A percentile compares a stretch with the other conserved stretches of the same genome.
Conservation (phyloP, 1,140 invertebrate genomes). For the Mizuhopecten yessoensis region DNA sequence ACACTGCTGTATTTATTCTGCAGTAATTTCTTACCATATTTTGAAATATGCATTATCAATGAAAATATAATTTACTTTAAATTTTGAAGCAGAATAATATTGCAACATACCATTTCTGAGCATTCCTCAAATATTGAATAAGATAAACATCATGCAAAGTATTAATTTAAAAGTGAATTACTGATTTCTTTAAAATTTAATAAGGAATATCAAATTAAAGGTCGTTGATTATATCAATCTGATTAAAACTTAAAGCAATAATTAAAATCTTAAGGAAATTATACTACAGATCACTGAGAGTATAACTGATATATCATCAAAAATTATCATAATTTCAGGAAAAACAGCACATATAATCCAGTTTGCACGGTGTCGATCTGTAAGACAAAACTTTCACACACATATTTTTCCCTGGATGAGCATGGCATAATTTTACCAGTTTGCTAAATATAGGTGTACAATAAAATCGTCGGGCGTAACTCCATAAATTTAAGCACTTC, state of each 20-base stretch:
- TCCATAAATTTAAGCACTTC: constrained; percentile 26
- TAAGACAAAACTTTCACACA: background rate
- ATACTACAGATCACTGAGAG: background rate
- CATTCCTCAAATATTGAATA: background rate
- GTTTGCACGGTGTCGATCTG: background rate
- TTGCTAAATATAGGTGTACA: constrained; percentile 34
- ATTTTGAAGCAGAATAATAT: background rate
- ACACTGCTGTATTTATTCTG: background rate
- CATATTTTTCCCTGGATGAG: background rate
- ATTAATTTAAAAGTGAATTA: background rate
- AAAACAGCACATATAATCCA: background rate
- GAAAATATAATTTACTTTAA: too few relatives aligned
- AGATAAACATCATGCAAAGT: background rate
- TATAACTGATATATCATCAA: background rate
- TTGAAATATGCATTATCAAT: too few relatives aligned
- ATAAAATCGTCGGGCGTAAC: constrained; percentile 25
- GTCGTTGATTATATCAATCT: too few relatives aligned
- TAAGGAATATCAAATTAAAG: too few relatives aligned
- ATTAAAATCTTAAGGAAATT: background rate
- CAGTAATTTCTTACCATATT: too few relatives aligned
- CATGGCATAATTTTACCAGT: constrained; percentile 30
- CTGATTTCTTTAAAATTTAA: too few relatives aligned
- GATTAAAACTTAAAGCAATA: too few relatives aligned
- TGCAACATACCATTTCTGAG: background rate
- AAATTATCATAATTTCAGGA: background rate